Evolutionary conservation across 2,113 vertebrate genomes (phyloP).

Genomic region (Lipophrys pholis): DNA sequence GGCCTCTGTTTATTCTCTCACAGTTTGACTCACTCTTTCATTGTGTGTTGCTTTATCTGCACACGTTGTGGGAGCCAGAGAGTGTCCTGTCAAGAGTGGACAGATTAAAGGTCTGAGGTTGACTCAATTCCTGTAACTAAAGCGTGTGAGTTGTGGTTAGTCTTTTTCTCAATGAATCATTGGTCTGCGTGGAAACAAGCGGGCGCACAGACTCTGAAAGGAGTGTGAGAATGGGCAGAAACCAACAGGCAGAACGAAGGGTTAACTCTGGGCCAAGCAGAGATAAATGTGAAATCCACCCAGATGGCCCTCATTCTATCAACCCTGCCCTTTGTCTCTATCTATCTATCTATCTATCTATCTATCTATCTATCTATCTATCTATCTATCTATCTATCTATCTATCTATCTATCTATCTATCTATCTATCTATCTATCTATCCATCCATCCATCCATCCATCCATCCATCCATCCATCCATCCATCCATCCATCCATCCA

Average conservation of each 20-base stretch:
- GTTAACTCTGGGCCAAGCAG: constrained; percentile 48
- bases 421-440: constrained; percentile 13
- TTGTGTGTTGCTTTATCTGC: constrained; percentile 2
- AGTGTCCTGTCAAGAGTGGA: not conserved
- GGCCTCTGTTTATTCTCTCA: not conserved
- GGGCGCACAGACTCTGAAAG: not conserved
- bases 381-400: not conserved
- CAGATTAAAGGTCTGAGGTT: constrained; percentile 22
- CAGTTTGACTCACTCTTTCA: constrained; percentile 35
- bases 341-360: too few species aligned
- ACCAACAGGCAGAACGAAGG: constrained; percentile 46
- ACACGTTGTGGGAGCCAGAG: not conserved
- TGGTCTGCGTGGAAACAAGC: not conserved
- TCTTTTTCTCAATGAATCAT: constrained; percentile 31
- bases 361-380: not conserved
- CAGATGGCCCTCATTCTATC: constrained; percentile 19
- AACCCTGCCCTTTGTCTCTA: constrained; percentile 2
- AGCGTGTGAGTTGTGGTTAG: constrained; percentile 17
- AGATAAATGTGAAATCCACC: constrained; percentile 53
- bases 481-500: constrained; percentile 13
- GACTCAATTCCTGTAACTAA: constrained; percentile 42
- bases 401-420: constrained; percentile 7
- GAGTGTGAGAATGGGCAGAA: constrained; percentile 38
- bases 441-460: constrained; percentile 6
- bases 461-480: not conserved